Conservation (phyloP, 2,113 vertebrate species). For the Catagonus wagneri region DNA sequence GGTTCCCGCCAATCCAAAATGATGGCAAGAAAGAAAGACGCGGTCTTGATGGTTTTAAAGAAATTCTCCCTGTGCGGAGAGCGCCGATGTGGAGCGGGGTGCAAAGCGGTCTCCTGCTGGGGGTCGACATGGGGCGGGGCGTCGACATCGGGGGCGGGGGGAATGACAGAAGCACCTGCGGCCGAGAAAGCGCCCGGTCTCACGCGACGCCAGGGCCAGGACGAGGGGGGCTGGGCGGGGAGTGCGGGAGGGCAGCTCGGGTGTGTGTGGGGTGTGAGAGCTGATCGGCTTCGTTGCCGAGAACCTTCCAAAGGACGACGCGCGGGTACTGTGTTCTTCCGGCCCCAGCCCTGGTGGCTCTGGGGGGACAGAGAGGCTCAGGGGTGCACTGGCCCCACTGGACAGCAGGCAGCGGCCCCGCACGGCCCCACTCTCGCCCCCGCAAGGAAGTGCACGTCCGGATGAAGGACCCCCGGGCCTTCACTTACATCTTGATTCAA, state of each 20-base stretch:
- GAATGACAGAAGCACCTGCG: rapidly evolving
- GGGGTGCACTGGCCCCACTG: rapidly evolving
- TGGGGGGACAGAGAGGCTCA: rapidly evolving
- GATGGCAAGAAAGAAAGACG: neutral
- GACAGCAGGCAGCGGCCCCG: neutral
- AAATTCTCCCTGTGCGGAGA: neutral
- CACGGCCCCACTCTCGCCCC: rapidly evolving
- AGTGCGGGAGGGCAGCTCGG: rapidly evolving
- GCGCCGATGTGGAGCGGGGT: rapidly evolving
- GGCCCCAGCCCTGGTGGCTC: rapidly evolving
- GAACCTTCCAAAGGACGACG: neutral
- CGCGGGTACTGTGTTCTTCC: rapidly evolving
- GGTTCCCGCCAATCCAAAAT: neutral
- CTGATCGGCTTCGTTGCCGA: rapidly evolving
- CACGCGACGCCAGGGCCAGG: rapidly evolving
- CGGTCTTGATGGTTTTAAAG: neutral
- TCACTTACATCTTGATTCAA: neutral
- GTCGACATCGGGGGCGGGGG: too few relatives aligned
- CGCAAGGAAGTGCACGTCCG: rapidly evolving
- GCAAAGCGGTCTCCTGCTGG: too few relatives aligned
- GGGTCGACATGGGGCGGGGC: too few relatives aligned
- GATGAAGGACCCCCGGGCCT: neutral
- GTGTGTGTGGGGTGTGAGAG: rapidly evolving
- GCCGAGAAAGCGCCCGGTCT: neutral
- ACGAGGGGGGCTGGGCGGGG: rapidly evolving